phyloP scores from a whole-genome alignment of 1,140 invertebrate species.

The Nylanderia fulva region DNA sequence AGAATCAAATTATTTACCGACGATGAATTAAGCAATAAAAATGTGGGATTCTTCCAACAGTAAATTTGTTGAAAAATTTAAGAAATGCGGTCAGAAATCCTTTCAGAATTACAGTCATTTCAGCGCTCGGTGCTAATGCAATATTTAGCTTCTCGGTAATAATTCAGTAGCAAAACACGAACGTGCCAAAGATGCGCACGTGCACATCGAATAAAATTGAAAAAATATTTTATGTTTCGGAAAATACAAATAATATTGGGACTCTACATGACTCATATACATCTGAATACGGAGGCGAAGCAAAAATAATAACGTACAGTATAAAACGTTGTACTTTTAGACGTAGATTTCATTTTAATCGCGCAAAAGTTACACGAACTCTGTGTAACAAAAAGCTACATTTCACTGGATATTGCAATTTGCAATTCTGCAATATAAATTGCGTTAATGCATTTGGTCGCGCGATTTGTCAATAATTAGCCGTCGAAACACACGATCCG shows the following conservation, averaged over 20 bases:
- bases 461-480: not conserved
- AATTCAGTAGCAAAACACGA: not conserved
- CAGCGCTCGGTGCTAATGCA: not conserved
- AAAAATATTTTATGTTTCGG: conserved; percentile 15
- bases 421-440: conserved; percentile 4
- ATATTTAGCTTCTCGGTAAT: conserved; percentile 26
- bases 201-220: not conserved
- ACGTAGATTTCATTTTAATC: conserved; percentile 15
- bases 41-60: not conserved
- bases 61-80: conserved; percentile 2
- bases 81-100: not conserved
- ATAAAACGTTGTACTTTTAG: not conserved
- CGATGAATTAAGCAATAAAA: conserved; percentile 3
- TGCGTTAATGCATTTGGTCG: not conserved
- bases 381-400: not conserved
- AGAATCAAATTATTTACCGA: not conserved
- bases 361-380: not conserved
- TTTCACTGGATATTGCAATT: too few relatives aligned
- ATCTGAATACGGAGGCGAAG: not conserved
- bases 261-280: not conserved
- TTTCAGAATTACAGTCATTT: conserved; percentile 9
- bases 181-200: not conserved
- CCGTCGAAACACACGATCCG: not conserved
- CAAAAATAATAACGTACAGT: conserved; percentile 1
- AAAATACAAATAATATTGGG: conserved; percentile 21